phyloP scores from a whole-genome alignment of 2,113 vertebrate species.

The Mystacornis crossleyi region DNA sequence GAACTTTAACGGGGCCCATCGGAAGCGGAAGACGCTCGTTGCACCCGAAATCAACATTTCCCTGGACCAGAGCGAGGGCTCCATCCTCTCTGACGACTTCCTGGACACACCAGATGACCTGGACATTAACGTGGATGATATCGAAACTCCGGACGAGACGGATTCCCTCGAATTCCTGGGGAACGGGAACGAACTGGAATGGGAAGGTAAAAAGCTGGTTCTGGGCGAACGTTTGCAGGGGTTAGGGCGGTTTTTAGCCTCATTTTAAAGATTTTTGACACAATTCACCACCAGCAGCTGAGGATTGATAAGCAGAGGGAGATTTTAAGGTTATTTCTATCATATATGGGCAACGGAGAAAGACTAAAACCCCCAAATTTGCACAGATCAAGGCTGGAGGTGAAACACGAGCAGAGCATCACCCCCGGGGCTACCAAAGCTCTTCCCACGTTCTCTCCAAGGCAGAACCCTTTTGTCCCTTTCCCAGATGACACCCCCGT shows the following conservation, averaged over 20 bases:
- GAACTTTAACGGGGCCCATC: constrained; percentile 80
- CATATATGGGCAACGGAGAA: too few species aligned
- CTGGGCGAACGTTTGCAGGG: neutral
- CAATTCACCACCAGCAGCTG: neutral
- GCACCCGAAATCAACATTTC: constrained; percentile 97
- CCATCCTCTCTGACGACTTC: constrained; percentile 92
- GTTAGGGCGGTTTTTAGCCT: neutral
- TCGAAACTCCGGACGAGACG: constrained; percentile 94
- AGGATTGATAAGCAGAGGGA: neutral
- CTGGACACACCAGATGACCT: constrained; percentile 94
- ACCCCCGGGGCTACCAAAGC: neutral
- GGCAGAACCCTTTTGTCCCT: neutral
- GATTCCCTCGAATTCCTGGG: constrained; percentile 96
- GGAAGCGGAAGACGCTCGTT: constrained; percentile 88
- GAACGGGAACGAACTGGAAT: constrained; percentile 93
- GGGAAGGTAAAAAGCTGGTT: constrained; percentile 84
- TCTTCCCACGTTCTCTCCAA: fast-evolving
- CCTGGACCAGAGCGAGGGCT: constrained; percentile 95
- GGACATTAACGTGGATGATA: constrained; percentile 96
- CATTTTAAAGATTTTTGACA: neutral
- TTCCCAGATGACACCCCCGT: constrained; percentile 91
- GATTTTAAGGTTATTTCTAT: neutral
- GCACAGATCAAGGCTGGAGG: neutral
- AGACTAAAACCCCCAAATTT: neutral
- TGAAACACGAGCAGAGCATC: fast-evolving